Evolutionary conservation across 2,113 vertebrate species (phyloP).

Genomic region (Pseudorectes ferrugineus): DNA sequence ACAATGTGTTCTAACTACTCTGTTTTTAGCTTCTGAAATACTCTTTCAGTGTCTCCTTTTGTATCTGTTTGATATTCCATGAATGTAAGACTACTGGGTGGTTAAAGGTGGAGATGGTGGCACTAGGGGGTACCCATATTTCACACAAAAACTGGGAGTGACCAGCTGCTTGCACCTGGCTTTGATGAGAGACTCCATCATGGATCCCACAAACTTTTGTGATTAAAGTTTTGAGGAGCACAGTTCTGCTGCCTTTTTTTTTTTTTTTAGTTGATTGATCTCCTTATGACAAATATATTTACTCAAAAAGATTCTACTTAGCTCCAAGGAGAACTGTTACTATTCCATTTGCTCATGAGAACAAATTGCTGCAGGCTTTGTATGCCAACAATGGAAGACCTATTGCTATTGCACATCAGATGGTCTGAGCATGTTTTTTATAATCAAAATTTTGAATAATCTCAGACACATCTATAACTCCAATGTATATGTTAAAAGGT

Average conservation of each 20-base stretch:
- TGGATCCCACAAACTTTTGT: neutral
- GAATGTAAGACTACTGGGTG: neutral
- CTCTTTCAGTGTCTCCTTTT: neutral
- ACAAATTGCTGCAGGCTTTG: neutral
- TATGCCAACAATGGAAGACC: neutral
- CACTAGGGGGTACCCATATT: neutral
- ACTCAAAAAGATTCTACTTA: neutral
- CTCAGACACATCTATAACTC: neutral
- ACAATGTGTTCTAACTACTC: neutral
- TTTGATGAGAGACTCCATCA: neutral
- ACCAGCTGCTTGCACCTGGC: neutral
- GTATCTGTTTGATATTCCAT: neutral
- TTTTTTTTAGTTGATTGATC: neutral
- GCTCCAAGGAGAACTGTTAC: neutral
- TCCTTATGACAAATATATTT: neutral
- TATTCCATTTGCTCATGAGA: neutral
- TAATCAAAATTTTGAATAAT: neutral
- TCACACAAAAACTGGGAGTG: neutral
- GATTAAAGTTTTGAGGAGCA: neutral
- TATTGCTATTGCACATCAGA: neutral
- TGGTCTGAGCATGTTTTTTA: neutral
- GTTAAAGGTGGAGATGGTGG: neutral
- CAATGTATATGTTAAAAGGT: neutral
- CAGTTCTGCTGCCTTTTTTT: neutral
- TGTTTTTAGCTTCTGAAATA: neutral